Evolutionary conservation across 1,140 invertebrate genomes (phyloP), one percentile per base, ranked within the genome.

Genomic region (Cyrtorhinus lividipennis): DNA sequence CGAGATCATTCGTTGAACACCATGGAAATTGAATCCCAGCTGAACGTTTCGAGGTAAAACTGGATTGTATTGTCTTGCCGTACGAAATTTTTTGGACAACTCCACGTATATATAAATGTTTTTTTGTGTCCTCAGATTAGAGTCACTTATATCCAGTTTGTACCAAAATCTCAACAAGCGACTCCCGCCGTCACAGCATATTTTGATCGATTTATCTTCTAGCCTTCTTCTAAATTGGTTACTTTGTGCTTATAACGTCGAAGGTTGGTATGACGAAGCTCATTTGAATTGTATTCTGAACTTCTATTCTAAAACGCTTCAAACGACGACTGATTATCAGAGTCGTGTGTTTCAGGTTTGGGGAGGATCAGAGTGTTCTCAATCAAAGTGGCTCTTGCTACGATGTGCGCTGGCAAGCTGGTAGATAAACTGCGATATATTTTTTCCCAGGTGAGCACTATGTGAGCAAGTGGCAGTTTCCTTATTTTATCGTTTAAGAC

Each of bases 101-200:
- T 8, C 15, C 5, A 38, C 30, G 30, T 38, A 38, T 38, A 5
- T 5, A 38, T 38, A 38, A 8, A 5, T 15, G 30, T 53, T 22
- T 53, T 20, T 10, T 53, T 12, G 20, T n/a, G n/a, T n/a, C n/a
- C n/a, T n/a, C 20, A 53, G 48, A 20, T 76, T 98, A 63, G 94
- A 98, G 77, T 88, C 90, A 1, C 79, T 98, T 1, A 78, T 98
- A 59, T 89, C 90, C 64, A 95, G 90, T 63, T 76, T 96, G 12
- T 95, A 92, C 74, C 87, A 90, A 72, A 93, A 94, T 73, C 78
- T 98, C 22, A 98, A 98, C 76, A 98, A 98, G 76, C 82, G 95
- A 67, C 81, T 98, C 66, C 94, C 95, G 20, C 82, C 86, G n/a
- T 84, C 86, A 10, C 89, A 95, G 71, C 92, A 95, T 75, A 86